Evolutionary conservation across 2,888 invertebrate species (phyloP).

Genomic region (Alitta virens): DNA sequence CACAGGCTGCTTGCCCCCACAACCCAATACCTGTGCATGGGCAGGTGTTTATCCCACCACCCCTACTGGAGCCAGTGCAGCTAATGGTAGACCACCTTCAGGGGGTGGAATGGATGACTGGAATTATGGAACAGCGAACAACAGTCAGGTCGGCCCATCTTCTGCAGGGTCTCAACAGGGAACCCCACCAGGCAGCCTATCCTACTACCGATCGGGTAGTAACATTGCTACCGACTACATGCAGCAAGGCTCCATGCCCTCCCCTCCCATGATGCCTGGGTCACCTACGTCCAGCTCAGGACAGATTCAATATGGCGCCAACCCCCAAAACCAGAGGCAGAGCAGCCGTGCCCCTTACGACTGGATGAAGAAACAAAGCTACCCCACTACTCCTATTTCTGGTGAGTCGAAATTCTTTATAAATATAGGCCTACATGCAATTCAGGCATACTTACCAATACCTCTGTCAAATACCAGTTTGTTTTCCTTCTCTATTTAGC

Average conservation of each 20-base stretch:
- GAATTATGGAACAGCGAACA: background rate
- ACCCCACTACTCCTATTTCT: conserved; percentile 36
- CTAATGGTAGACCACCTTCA: background rate
- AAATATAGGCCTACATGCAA: too few species aligned
- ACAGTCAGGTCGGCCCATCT: background rate
- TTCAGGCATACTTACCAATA: too few species aligned
- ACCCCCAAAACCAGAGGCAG: conserved; percentile 8
- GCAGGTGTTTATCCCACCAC: background rate
- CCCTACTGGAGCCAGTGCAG: conserved; percentile 3
- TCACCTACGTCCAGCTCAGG: too few species aligned
- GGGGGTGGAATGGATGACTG: background rate
- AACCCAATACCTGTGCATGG: background rate
- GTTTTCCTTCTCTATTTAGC: too few species aligned
- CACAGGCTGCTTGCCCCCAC: background rate
- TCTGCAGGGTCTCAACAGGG: too few species aligned
- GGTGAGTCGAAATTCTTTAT: conserved; percentile 31
- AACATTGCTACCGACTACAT: too few species aligned
- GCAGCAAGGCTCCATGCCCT: too few species aligned
- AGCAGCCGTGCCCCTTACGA: conserved; percentile 40
- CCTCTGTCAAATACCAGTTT: too few species aligned
- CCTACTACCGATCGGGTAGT: too few species aligned
- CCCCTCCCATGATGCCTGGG: too few species aligned
- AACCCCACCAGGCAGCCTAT: too few species aligned
- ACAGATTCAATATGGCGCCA: background rate
- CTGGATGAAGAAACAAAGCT: conserved; percentile 46